Conservation (phyloP, 2,113 vertebrate genomes). For the Seriola quinqueradiata region DNA sequence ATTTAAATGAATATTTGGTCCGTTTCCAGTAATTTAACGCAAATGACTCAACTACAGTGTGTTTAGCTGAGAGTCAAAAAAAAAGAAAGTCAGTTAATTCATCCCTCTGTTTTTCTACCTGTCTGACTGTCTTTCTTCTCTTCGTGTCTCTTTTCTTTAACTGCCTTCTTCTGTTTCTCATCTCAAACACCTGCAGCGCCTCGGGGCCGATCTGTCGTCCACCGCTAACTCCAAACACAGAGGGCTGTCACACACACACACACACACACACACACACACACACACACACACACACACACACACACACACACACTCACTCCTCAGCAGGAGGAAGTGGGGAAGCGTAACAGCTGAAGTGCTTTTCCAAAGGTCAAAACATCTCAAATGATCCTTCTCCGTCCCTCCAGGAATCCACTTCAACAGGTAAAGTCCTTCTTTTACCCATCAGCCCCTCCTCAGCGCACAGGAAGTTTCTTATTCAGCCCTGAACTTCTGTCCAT, state of each 20-base stretch:
- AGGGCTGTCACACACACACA: slow-evolving; percentile 27
- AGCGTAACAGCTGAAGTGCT: slow-evolving; percentile 55
- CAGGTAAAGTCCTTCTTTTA: background rate
- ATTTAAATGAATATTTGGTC: too few species aligned
- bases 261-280: slow-evolving; percentile 46
- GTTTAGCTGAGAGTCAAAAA: background rate
- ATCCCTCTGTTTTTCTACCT: slow-evolving; percentile 13
- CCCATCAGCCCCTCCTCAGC: background rate
- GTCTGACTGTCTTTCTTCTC: slow-evolving; percentile 12
- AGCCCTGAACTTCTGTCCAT: too few species aligned
- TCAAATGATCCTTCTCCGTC: slow-evolving; percentile 25
- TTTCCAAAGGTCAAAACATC: slow-evolving; percentile 67
- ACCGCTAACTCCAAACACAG: slow-evolving; percentile 55
- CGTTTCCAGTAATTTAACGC: too few species aligned
- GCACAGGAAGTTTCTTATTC: too few species aligned
- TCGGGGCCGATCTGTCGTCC: slow-evolving; percentile 73
- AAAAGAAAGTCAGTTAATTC: background rate
- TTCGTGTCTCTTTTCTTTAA: background rate
- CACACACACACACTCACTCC: slow-evolving; percentile 29
- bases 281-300: slow-evolving; percentile 36
- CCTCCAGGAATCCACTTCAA: slow-evolving; percentile 14
- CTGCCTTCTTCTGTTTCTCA: slow-evolving; percentile 51
- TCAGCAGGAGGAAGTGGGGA: slow-evolving; percentile 56
- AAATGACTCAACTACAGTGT: background rate
- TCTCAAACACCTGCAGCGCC: slow-evolving; percentile 81